Evolutionary conservation across 2,888 invertebrate species (phyloP).

Genomic region (Ornithoptera priamus): DNA sequence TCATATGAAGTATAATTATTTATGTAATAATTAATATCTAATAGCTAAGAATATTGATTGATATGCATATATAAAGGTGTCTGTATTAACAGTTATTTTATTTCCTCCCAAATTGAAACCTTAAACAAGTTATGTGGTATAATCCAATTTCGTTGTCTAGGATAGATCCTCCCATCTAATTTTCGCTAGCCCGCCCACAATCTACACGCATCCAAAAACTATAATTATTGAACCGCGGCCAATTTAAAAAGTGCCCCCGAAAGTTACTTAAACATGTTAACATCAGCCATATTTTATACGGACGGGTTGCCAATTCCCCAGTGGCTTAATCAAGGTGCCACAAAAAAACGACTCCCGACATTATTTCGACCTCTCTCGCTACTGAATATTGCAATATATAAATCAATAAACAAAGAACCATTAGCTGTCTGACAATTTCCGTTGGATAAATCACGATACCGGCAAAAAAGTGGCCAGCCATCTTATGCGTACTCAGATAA

Average conservation of each 20-base stretch:
- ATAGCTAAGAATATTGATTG: neutral
- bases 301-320: constrained; percentile 47
- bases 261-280: constrained; percentile 35
- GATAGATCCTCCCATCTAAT: constrained; percentile 59
- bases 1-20: neutral
- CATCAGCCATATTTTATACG: constrained; percentile 41
- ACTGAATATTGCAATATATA: constrained; percentile 76
- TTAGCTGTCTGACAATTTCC: constrained; percentile 78
- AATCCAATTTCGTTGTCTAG: constrained; percentile 47
- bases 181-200: constrained; percentile 58
- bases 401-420: constrained; percentile 79
- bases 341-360: constrained; percentile 58
- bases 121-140: constrained; percentile 51
- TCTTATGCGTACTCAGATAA: constrained; percentile 54
- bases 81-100: constrained; percentile 26
- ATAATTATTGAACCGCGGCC: constrained; percentile 53
- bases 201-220: constrained; percentile 61
- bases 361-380: constrained; percentile 65
- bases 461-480: constrained; percentile 59
- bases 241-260: constrained; percentile 48
- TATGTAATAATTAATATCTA: neutral
- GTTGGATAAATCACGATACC: constrained; percentile 72
- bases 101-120: constrained; percentile 47
- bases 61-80: constrained; percentile 12
- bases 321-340: constrained; percentile 61